A percentile compares a stretch with the other conserved stretches of the same genome.
Evolutionary conservation across 2,113 vertebrate species (phyloP).

Genomic region (Saccopteryx bilineata): DNA sequence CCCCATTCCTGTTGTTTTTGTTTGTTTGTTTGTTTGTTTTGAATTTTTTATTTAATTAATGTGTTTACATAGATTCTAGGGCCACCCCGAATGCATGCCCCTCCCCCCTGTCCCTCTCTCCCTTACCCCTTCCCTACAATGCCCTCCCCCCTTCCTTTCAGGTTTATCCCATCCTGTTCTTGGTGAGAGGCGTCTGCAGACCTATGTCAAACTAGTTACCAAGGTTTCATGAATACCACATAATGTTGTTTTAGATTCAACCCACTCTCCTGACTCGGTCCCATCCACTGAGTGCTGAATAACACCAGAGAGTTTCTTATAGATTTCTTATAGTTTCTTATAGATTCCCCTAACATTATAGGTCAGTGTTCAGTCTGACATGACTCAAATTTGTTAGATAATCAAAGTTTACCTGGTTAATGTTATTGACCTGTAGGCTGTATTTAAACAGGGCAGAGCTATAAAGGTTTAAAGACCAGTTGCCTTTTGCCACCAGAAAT

Average conservation of each 20-base stretch:
- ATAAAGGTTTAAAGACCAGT: not conserved
- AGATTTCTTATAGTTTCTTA: not conserved
- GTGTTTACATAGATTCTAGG: no score
- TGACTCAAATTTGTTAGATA: not conserved
- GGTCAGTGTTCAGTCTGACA: not conserved
- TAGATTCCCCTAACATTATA: not conserved
- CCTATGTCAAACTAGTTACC: not conserved
- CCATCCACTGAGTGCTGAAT: not conserved
- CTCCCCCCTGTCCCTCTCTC: no score
- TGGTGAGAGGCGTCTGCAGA: not conserved
- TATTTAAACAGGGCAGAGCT: constrained; percentile 12
- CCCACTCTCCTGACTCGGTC: not conserved
- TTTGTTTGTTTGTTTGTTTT: no score
- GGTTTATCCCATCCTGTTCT: not conserved
- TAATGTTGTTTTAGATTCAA: not conserved
- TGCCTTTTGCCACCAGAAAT: not conserved
- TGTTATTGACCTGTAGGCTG: not conserved
- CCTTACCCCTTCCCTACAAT: no score
- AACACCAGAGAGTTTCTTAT: not conserved
- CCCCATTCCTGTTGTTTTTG: not conserved
- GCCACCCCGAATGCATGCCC: no score
- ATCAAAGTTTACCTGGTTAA: not conserved
- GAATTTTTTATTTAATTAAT: no score
- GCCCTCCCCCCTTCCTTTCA: no score
- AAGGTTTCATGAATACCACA: not conserved